Evolutionary conservation across 2,888 invertebrate genomes (phyloP).

Genomic region (Sinohyriopsis cumingii): DNA sequence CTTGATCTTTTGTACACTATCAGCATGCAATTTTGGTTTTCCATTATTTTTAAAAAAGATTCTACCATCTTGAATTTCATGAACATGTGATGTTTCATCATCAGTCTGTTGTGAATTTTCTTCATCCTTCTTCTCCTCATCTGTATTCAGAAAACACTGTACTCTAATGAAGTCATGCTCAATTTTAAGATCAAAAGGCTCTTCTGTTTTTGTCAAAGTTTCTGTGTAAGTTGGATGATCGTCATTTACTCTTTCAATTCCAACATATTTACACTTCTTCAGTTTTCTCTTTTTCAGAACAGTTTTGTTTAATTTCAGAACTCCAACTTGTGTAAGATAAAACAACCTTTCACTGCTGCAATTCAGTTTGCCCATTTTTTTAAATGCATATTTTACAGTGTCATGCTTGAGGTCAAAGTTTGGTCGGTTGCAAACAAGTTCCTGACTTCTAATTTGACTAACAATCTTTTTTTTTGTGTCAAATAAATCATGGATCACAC

Average conservation of each 20-base stretch:
- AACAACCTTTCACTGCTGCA: conserved; percentile 51
- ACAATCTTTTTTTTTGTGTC: no score
- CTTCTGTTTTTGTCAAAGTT: conserved; percentile 23
- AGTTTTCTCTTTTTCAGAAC: conserved; percentile 31
- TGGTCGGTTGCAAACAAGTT: conserved; percentile 43
- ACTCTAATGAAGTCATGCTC: conserved; percentile 57
- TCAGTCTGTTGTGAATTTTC: background rate
- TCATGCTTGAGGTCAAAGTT: conserved; percentile 50
- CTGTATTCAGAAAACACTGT: conserved; percentile 41
- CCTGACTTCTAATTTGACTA: background rate
- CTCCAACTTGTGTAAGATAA: conserved; percentile 33
- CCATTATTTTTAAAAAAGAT: no score
- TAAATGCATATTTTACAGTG: conserved; percentile 48
- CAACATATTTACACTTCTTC: conserved; percentile 51
- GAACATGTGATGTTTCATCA: no score
- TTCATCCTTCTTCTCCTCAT: conserved; percentile 9
- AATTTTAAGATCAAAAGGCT: conserved; percentile 46
- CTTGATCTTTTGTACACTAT: no score
- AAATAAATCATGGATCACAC: no score
- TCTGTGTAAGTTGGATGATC: conserved; percentile 46
- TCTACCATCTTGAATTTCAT: no score
- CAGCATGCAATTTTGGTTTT: no score
- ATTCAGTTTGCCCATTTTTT: conserved; percentile 40
- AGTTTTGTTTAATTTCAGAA: conserved; percentile 42
- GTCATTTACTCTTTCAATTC: conserved; percentile 49